These are phyloP conservation scores for Aphrocallistes beatrix DNA, from an alignment of 37 sponge, comb jelly and placozoan genomes.

Conservation along the genomic window DNA sequence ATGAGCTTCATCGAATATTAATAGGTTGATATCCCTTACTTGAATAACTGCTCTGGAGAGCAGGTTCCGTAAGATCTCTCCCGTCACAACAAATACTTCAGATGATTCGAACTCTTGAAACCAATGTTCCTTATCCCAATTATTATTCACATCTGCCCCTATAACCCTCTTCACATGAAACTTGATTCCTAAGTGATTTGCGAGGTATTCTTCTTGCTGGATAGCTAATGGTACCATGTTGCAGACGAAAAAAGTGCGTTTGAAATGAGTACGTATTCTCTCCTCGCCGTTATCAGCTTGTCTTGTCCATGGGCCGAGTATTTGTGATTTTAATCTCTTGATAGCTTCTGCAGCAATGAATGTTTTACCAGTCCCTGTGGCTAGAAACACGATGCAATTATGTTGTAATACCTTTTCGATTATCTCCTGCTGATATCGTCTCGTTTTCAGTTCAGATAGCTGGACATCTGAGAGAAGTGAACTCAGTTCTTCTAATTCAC, in stretches of 20 bases:
- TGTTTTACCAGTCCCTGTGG: background rate
- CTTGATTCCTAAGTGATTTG: constrained; percentile 27
- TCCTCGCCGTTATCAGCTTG: background rate
- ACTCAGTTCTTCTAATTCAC: background rate
- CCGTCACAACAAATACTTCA: constrained; percentile 89
- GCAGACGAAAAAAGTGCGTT: background rate
- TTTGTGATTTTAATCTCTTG: constrained; percentile 4
- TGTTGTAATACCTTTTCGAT: background rate
- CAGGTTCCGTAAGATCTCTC: constrained; percentile 64
- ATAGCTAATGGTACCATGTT: constrained; percentile 59
- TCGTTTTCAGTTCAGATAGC: background rate
- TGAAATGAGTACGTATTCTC: background rate
- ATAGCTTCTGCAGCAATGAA: background rate
- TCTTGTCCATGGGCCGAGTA: background rate
- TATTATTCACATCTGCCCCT: background rate
- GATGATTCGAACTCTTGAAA: constrained; percentile 40
- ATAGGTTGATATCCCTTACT: constrained; percentile 51
- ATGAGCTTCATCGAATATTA: constrained; percentile 95
- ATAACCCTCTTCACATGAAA: background rate
- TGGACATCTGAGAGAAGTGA: background rate
- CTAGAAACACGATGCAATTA: background rate
- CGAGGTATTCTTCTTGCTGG: constrained; percentile 67
- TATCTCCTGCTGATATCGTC: background rate
- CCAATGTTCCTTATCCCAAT: constrained; percentile 57
- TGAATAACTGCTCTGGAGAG: constrained; percentile 31